phyloP scores from a whole-genome alignment of 2,888 invertebrate genomes.

The Drosophila macrospina region DNA sequence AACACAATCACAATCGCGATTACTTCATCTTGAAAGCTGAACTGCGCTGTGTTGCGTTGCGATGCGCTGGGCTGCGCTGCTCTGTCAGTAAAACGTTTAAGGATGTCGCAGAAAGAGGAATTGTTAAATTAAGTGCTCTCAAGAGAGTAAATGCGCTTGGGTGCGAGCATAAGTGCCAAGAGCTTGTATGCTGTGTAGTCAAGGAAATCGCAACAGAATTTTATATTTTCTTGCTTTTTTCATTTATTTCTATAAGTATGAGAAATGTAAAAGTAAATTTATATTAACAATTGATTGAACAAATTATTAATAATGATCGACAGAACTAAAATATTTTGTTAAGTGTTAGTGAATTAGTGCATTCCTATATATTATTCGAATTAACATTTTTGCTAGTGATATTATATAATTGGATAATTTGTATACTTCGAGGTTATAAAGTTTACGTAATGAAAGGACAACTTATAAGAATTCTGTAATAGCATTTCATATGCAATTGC shows the following conservation, averaged over 20 bases:
- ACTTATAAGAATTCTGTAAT: too few species aligned
- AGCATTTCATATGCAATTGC: neutral
- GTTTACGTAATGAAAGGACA: neutral
- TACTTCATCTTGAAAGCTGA: constrained; percentile 29
- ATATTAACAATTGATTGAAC: too few species aligned
- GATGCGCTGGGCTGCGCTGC: constrained; percentile 2
- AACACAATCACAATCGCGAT: constrained; percentile 28
- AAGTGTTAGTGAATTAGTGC: too few species aligned
- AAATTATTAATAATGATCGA: neutral
- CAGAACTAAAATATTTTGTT: too few species aligned
- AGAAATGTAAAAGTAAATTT: neutral
- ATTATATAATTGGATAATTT: neutral
- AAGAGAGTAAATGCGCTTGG: constrained; percentile 18
- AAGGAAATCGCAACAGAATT: neutral
- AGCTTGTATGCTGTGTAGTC: neutral
- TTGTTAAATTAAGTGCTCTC: constrained; percentile 54
- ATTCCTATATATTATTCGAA: too few species aligned
- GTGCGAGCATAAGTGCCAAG: constrained; percentile 1
- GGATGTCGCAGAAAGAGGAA: constrained; percentile 40
- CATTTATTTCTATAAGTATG: neutral
- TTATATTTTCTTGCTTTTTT: neutral
- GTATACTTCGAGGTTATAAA: neutral
- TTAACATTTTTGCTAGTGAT: too few species aligned
- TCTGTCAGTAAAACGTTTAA: constrained; percentile 39
- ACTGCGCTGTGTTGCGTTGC: neutral